Base-by-base conservation (phyloP, 2,888 invertebrate species). In the Campaea margaritaria region DNA sequence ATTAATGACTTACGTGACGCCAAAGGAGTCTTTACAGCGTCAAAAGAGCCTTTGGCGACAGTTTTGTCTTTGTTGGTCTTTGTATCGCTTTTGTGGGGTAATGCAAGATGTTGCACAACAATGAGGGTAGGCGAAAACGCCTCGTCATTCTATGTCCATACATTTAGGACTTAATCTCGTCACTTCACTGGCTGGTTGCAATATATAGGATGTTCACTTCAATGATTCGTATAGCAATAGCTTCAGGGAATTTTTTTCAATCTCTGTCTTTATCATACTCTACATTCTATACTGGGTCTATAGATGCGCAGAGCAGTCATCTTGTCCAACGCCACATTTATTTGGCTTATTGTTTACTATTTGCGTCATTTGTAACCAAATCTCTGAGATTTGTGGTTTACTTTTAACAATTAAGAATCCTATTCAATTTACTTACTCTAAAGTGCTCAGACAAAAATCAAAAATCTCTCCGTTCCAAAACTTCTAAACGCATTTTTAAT, bases 41-140 rank as follows among this genome's bases (percentile, higher is more conserved):
- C 80, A 87, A 89, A 90, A 86, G 86, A 87, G 45, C 28, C 86
- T 87, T 73, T 74, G 78, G 81, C 79, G 85, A 87, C 87, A 87
- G 82, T 89, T 86, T 89, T 89, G 89, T 91, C 90, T 85, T 79
- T 69, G 74, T 86, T 89, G 87, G 87, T 90, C 90, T 85, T 79
- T 69, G 73, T 81, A 70, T 72, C 74, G 76, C 85, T 77, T 85
- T 90, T 89, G 85, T 86, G 78, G 76, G 71, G 67, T 74, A 80
- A 81, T 82, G 86, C 87, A 85, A 89, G 85, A 87, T 85, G 85
- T 89, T 88, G 86, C 85, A 85, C 87, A 90, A 87, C 78, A 83
- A 87, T 87, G 83, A 84, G 49, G 53, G 46, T 46, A 47, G 57
- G 15, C 31, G 45, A 65, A 67, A 59, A 61, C 45, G 69, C 69